A percentile compares a stretch with the other conserved stretches of the same genome.
Conservation (phyloP, 2,113 vertebrate species). For the Micronisus gabar region DNA sequence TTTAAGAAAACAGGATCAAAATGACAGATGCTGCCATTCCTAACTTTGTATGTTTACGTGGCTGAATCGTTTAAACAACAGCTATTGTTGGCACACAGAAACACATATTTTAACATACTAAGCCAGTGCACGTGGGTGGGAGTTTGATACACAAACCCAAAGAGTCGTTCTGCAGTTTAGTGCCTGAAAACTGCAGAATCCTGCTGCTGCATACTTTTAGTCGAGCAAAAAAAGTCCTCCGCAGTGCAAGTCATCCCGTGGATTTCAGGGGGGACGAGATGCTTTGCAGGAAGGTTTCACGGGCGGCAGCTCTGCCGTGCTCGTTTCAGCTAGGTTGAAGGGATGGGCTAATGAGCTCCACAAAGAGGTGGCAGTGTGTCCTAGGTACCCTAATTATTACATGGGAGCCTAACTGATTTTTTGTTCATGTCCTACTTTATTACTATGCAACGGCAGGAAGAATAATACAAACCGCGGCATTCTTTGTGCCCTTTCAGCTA, state of each 20-base stretch:
- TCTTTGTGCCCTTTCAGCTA: background rate
- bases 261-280: background rate
- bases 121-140: background rate
- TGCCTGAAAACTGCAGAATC: background rate
- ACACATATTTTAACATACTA: fast-evolving
- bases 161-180: background rate
- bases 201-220: background rate
- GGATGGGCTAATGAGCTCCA: background rate
- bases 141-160: background rate
- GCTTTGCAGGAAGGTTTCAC: background rate
- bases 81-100: background rate
- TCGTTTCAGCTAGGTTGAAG: background rate
- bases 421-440: background rate
- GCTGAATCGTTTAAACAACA: background rate
- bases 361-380: background rate
- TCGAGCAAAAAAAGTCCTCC: background rate
- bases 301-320: background rate
- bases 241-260: background rate
- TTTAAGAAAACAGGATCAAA: background rate
- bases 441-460: background rate
- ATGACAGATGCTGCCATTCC: background rate
- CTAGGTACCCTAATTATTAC: background rate
- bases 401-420: background rate
- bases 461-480: background rate
- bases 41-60: background rate